phyloP scores from a whole-genome alignment of 1,140 invertebrate species.

The Hycleus phaleratus region DNA sequence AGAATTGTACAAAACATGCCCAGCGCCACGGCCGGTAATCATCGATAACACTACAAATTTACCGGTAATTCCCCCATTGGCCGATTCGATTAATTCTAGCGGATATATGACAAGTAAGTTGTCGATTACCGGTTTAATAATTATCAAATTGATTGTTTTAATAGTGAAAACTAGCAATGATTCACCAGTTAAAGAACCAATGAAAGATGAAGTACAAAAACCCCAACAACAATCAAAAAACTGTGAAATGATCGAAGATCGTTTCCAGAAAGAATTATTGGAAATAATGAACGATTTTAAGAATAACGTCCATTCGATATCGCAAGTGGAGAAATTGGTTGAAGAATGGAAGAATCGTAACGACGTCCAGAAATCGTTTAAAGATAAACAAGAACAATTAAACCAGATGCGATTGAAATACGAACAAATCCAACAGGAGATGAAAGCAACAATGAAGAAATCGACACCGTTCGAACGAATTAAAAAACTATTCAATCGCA shows the following conservation, averaged over 20 bases:
- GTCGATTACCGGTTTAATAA: too few species aligned
- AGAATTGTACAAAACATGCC: conserved; percentile 20
- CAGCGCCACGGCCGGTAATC: conserved; percentile 12
- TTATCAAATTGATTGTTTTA: too few species aligned
- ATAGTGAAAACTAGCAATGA: not conserved
- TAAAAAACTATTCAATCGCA: conserved; percentile 64
- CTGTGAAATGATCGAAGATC: conserved; percentile 33
- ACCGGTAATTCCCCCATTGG: not conserved
- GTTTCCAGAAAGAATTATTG: conserved; percentile 66
- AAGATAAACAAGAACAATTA: conserved; percentile 74
- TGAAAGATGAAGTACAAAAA: not conserved
- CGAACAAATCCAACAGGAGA: conserved; percentile 67
- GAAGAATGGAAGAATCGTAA: conserved; percentile 78
- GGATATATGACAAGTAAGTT: too few species aligned
- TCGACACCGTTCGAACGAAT: conserved; percentile 71
- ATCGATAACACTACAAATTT: not conserved
- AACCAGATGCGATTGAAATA: conserved; percentile 71
- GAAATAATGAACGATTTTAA: conserved; percentile 87
- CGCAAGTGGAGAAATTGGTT: conserved; percentile 75
- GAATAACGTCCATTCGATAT: conserved; percentile 77
- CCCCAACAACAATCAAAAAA: not conserved
- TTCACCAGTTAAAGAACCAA: not conserved
- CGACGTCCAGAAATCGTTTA: conserved; percentile 76
- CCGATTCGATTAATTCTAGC: too few species aligned
- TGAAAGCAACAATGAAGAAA: conserved; percentile 61